Base-by-base conservation (phyloP, 1,140 invertebrate genomes). In the Oncopodura yosiiana region DNA sequence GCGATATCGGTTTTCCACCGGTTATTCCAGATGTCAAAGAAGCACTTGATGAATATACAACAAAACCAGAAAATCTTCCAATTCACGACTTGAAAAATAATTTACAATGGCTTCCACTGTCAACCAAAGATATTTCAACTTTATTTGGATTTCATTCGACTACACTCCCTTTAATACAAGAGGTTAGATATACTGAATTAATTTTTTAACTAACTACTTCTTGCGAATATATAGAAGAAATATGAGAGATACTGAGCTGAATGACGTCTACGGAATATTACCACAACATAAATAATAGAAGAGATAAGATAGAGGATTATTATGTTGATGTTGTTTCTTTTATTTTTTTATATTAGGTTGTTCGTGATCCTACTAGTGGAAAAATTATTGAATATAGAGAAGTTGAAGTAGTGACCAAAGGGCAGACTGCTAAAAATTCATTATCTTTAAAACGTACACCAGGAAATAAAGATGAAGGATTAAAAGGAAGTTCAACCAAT, bases 301-400 rank as follows among this genome's bases (percentile, higher is more conserved):
- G n/a, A n/a, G n/a, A n/a, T n/a, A n/a, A n/a, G n/a, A n/a, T n/a
- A n/a, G n/a, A n/a, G n/a, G n/a, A n/a, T n/a, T n/a, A n/a, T n/a
- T n/a, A n/a, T n/a, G n/a, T n/a, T n/a, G n/a, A n/a, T n/a, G n/a
- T n/a, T n/a, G n/a, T n/a, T n/a, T n/a, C n/a, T n/a, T n/a, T n/a
- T n/a, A n/a, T n/a, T n/a, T n/a, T n/a, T n/a, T n/a, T n/a, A n/a
- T 60, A 73, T 19, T 61, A 72, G 70, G 82, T 82, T 41, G 75
- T 81, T 62, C 71, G 86, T 51, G 79, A 90, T 71, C 76, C 77
- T 4, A 73, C 80, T 21, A 86, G 80, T 18, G 86, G 86, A 2
- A 69, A 78, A 62, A 74, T 87, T 24, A 67, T 78, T 1, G 76
- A 79, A 16, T 81, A 85, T 69, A 71, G 75, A 56, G 86, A 90